Percentiles rank a stretch among this genome's conserved stretches.
phyloP scores from a whole-genome alignment of 2,888 invertebrate genomes.

The Tiphia femorata region DNA sequence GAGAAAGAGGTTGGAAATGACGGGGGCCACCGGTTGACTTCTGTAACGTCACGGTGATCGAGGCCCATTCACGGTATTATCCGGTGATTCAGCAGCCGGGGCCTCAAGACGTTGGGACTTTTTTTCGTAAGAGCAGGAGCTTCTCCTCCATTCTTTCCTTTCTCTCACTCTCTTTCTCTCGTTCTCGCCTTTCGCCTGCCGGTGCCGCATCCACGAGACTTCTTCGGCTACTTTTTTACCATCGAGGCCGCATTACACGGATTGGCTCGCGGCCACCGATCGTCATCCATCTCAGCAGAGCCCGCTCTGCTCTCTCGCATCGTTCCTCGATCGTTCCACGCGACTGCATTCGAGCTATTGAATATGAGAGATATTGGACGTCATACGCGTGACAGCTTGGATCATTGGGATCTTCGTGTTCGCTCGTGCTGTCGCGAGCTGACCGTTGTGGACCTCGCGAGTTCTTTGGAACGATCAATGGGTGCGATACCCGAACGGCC shows the following conservation, averaged over 20 bases:
- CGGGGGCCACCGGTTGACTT: slow-evolving; percentile 13
- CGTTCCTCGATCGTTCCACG: slow-evolving; percentile 33
- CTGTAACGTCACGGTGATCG: slow-evolving; percentile 32
- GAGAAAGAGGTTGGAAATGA: slow-evolving; percentile 2
- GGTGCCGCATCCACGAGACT: neutral
- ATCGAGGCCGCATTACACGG: slow-evolving; percentile 33
- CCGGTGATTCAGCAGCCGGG: slow-evolving; percentile 48
- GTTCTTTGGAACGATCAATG: too few relatives aligned
- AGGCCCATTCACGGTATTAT: slow-evolving; percentile 47
- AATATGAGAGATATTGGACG: slow-evolving; percentile 11
- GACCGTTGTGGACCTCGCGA: too few relatives aligned
- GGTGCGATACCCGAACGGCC: too few relatives aligned
- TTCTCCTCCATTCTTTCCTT: neutral
- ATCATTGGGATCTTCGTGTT: too few relatives aligned
- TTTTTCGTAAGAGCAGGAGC: slow-evolving; percentile 17
- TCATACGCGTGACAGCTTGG: too few relatives aligned
- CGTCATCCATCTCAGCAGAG: neutral
- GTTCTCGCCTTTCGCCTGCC: neutral
- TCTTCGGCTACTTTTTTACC: slow-evolving; percentile 15
- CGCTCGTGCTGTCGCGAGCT: too few relatives aligned
- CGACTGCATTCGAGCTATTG: slow-evolving; percentile 30
- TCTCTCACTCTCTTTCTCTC: neutral
- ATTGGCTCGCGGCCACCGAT: slow-evolving; percentile 14
- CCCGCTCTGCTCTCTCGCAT: slow-evolving; percentile 19
- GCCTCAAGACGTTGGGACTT: slow-evolving; percentile 21